Conservation (phyloP, 2,113 vertebrate genomes). For the Larimichthys polyactis region DNA sequence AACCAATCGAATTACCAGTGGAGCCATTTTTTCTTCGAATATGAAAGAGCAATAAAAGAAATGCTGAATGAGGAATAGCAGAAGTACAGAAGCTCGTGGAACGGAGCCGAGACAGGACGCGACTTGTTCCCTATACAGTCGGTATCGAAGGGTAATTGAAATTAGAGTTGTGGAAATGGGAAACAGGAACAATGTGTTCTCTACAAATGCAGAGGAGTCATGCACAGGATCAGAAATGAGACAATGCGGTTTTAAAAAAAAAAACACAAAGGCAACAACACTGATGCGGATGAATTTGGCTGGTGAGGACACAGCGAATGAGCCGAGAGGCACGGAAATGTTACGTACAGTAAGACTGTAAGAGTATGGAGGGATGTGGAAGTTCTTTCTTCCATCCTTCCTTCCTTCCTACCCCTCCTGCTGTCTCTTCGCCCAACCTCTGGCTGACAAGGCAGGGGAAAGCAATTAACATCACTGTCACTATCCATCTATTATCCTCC, state of each 20-base stretch:
- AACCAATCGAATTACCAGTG: too few relatives aligned
- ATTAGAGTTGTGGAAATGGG: neutral
- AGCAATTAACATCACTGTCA: conserved; percentile 86
- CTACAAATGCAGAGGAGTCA: neutral
- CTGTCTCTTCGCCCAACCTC: conserved; percentile 50
- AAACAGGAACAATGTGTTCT: neutral
- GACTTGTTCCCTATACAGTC: neutral
- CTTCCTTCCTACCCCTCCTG: neutral
- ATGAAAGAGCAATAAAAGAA: neutral
- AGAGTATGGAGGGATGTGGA: neutral
- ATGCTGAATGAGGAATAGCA: neutral
- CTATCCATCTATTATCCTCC: conserved; percentile 81
- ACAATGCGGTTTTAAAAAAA: neutral
- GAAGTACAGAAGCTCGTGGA: neutral
- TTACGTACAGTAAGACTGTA: neutral
- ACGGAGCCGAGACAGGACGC: neutral
- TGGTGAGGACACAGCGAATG: neutral
- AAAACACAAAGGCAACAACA: neutral
- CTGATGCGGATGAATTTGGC: neutral
- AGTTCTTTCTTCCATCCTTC: conserved; percentile 4
- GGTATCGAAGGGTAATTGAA: neutral
- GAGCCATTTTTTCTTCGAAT: neutral
- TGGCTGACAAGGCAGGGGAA: conserved; percentile 65
- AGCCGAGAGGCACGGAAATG: neutral
- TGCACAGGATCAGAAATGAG: neutral